Base-by-base conservation (phyloP, 2,797 vertebrate genomes). In the Buphagus erythrorhynchus region DNA sequence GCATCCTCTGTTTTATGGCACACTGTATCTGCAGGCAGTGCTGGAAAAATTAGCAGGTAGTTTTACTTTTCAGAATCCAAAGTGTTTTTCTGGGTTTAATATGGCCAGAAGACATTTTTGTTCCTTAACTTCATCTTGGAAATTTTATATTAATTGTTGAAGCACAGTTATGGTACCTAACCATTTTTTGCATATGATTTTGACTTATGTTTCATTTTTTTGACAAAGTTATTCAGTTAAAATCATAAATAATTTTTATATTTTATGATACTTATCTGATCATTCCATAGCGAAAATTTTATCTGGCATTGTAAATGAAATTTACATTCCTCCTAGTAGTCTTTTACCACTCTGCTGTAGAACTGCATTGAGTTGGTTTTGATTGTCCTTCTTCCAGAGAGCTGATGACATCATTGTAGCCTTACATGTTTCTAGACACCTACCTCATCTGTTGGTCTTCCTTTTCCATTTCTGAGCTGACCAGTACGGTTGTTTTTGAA, bases 401-500 rank as follows among this genome's bases (percentile, higher is more conserved):
- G 17, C 6, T 22, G 26, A 46, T 59, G 20, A 36, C 9, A 33
- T 48, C 13, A 28, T 25, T 86, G n/a, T 18, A 42, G 26, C 20
- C 35, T 93, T 40, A 31, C 3, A 7, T 42, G 22, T 57, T 66
- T 77, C 13, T 14, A n/a, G 4, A 51, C 29, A 49, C 4, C 16
- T 15, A 29, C 16, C 20, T 72, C 55, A 10, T 31, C 45, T 59
- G 2, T 24, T 72, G 15, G 35, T 40, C 51, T 76, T 68, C 8
- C 24, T 61, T 83, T 76, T 86, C 46, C 7, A 55, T 6, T 69
- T 87, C 68, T 76, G 31, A 79, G 38, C 33, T 63, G 59, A 45
- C 54, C 8, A 25, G 20, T 38, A 25, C 0, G 0, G 11, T 18
- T 63, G 12, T 1, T 45, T 75, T 72, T 61, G 31, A 76, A 68